These are phyloP conservation scores for Haplochromis vanheusdeni DNA, from an alignment of 2,113 vertebrate species.

Conservation along the genomic window DNA sequence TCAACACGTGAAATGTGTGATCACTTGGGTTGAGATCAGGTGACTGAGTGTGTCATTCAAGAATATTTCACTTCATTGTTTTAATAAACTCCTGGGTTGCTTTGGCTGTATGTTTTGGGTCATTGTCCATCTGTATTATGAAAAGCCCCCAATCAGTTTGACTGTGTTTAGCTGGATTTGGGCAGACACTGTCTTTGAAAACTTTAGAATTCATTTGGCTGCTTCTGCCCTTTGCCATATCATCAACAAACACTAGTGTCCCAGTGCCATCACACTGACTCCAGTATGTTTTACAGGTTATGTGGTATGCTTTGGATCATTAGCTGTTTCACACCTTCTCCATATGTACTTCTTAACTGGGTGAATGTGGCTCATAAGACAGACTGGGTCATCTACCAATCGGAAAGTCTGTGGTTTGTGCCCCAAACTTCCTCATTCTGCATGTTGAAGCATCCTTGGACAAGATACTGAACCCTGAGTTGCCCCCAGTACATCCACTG, in stretches of 20 bases:
- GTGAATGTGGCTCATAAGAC: not conserved
- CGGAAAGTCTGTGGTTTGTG: not conserved
- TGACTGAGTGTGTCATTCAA: not conserved
- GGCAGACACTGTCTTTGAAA: not conserved
- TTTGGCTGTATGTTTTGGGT: not conserved
- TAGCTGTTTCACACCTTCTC: not conserved
- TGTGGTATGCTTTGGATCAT: not conserved
- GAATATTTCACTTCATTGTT: not conserved
- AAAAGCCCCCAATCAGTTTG: not conserved
- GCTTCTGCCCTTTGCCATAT: not conserved
- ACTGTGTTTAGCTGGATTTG: not conserved
- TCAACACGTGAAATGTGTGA: not conserved
- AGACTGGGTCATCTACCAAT: not conserved
- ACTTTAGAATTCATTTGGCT: not conserved
- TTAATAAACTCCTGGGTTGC: not conserved
- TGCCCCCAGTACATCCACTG: not conserved
- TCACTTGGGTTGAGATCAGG: not conserved
- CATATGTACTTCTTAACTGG: not conserved
- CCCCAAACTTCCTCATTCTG: not conserved
- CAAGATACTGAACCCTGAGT: not conserved
- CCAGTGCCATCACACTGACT: not conserved
- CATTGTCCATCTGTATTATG: not conserved
- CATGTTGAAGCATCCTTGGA: not conserved
- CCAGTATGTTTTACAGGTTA: not conserved
- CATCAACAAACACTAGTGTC: not conserved